Evolutionary conservation across 1,140 invertebrate genomes (phyloP).

Genomic region (Bombus turneri): DNA sequence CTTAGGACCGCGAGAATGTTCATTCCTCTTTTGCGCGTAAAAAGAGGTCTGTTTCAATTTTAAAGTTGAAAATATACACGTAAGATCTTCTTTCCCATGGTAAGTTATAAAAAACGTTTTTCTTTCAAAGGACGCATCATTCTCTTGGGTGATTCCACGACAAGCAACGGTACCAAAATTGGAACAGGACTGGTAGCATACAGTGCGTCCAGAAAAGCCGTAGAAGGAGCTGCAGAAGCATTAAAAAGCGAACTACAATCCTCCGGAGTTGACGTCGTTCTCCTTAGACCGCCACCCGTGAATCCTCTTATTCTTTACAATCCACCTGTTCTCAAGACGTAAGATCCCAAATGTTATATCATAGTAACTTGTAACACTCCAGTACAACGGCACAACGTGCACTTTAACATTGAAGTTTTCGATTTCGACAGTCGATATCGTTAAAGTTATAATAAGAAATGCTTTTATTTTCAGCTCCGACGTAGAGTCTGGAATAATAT

Average conservation of each 20-base stretch:
- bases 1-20: constrained; percentile 89
- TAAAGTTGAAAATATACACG: background rate
- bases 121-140: constrained; percentile 79
- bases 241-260: constrained; percentile 87
- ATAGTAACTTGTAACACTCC: background rate
- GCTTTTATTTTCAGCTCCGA: constrained; percentile 70
- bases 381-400: background rate
- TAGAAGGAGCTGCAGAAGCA: constrained; percentile 88
- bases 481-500: constrained; percentile 63
- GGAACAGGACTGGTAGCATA: constrained; percentile 86
- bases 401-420: background rate
- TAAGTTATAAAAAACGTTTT: background rate
- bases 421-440: background rate
- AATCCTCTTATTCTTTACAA: constrained; percentile 86
- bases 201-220: constrained; percentile 86
- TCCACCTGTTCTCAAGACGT: constrained; percentile 84
- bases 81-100: background rate
- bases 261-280: constrained; percentile 88
- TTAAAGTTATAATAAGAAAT: background rate
- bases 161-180: constrained; percentile 70
- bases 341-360: constrained; percentile 49
- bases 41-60: constrained; percentile 78
- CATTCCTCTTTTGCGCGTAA: constrained; percentile 85
- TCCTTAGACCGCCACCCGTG: constrained; percentile 88
- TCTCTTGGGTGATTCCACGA: constrained; percentile 79